Base-by-base conservation (phyloP, 2,113 vertebrate genomes). In the Oxyura jamaicensis region DNA sequence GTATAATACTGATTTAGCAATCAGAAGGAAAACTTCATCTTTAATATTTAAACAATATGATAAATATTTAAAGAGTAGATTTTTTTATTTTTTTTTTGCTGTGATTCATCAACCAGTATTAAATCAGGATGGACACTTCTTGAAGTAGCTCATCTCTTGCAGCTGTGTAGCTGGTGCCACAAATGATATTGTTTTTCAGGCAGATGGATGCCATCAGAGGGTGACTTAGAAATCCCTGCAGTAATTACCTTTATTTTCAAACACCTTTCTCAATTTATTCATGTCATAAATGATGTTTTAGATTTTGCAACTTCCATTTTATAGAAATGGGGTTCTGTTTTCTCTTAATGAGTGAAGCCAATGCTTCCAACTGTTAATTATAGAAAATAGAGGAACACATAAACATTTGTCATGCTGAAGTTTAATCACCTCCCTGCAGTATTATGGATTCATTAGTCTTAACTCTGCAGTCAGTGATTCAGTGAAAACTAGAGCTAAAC, bases 31-130 rank as follows among this genome's bases (percentile, higher is more conserved):
- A 80, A 19, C 20, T 71, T 78, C 36, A 58, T 86, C 39, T 86
- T 91, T 90, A 95, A 96, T 96, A 94, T 95, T 93, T 95, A 90
- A 90, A 59, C 25, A 75, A 74, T 56, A 77, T 67, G 8, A n/a
- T 94, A 73, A 96, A 91, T 88, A 79, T 93, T 93, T 94, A 83
- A 95, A 81, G 15, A 80, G 41, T 11, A 39, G 59, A 46, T 6
- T 59, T 56, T 69, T 89, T 83, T 93, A 5, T 28, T 91, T 93
- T 46, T 93, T 46, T 90, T 79, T 65, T 29, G 11, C 83, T 62
- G 22, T 28, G 58, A 80, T 82, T 90, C 72, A 86, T 82, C 79
- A 92, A 48, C 35, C 17, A 26, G 19, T 86, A 62, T 85, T 81
- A 93, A 80, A 90, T 86, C 48, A 76, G 52, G 22, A 25, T 62